phyloP scores from a whole-genome alignment of 2,888 invertebrate genomes.

The Diadromus collaris region DNA sequence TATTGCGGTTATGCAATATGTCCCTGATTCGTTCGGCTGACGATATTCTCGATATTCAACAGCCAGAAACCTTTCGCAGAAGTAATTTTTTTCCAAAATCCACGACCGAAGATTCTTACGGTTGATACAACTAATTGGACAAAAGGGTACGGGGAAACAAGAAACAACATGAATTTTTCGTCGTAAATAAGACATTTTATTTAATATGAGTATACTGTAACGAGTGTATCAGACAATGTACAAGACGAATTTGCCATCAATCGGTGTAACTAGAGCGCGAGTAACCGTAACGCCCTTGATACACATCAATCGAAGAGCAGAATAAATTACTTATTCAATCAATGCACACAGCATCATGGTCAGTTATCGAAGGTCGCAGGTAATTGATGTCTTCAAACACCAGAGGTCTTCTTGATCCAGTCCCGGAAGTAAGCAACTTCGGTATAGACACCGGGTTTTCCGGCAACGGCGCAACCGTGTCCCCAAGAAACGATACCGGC shows the following conservation, averaged over 20 bases:
- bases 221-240: not conserved
- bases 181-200: not conserved
- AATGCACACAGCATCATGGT: not conserved
- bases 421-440: constrained; percentile 81
- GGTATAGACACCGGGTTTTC: constrained; percentile 79
- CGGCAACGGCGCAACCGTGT: constrained; percentile 81
- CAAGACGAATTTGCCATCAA: constrained; percentile 2
- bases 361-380: not conserved
- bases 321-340: constrained; percentile 4
- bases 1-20: too few species aligned
- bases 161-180: not conserved
- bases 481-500: constrained; percentile 78
- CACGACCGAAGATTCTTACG: not conserved
- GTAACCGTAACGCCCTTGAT: too few species aligned
- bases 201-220: not conserved
- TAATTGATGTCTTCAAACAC: constrained; percentile 38
- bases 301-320: not conserved
- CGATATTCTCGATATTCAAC: too few species aligned
- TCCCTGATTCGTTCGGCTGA: too few species aligned
- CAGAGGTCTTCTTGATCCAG: constrained; percentile 63
- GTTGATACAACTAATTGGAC: not conserved
- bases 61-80: not conserved
- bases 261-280: not conserved
- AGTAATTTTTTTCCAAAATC: not conserved
- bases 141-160: not conserved